These are phyloP conservation scores for Fopius arisanus DNA, from an alignment of 1,140 invertebrate species.

Conservation along the genomic window DNA sequence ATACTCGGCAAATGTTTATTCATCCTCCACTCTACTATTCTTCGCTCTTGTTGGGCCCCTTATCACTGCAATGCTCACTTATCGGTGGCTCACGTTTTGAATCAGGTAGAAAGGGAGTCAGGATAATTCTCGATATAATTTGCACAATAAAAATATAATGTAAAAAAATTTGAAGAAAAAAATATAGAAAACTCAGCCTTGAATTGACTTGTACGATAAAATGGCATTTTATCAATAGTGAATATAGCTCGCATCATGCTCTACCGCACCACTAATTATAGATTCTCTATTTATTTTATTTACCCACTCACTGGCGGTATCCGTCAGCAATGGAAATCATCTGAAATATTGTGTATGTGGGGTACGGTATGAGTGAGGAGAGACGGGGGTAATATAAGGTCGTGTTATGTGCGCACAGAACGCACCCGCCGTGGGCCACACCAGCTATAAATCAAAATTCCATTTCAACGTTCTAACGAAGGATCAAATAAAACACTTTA, in stretches of 20 bases:
- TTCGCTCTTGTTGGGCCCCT: background rate
- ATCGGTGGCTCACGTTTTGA: constrained; percentile 25
- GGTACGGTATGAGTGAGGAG: background rate
- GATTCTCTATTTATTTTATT: background rate
- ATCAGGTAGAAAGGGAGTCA: too few species aligned
- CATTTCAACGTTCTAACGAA: constrained; percentile 68
- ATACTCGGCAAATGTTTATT: constrained; percentile 32
- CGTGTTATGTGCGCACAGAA: constrained; percentile 14
- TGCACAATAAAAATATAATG: too few species aligned
- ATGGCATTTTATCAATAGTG: too few species aligned
- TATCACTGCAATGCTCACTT: constrained; percentile 31
- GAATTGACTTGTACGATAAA: too few species aligned
- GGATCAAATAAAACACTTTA: constrained; percentile 68
- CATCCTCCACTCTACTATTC: constrained; percentile 26
- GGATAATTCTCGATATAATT: too few species aligned
- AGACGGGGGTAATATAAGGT: background rate
- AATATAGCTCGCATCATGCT: too few species aligned
- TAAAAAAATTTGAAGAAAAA: constrained; percentile 10
- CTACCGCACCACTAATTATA: background rate
- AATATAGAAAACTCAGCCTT: constrained; percentile 3
- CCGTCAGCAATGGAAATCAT: background rate
- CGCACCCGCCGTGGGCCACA: constrained; percentile 31
- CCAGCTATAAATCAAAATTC: constrained; percentile 64
- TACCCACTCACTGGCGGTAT: background rate
- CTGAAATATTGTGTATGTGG: background rate